These are phyloP conservation scores for Neodiprion fabricii DNA, from an alignment of 1,140 invertebrate species.

Conservation along the genomic window DNA sequence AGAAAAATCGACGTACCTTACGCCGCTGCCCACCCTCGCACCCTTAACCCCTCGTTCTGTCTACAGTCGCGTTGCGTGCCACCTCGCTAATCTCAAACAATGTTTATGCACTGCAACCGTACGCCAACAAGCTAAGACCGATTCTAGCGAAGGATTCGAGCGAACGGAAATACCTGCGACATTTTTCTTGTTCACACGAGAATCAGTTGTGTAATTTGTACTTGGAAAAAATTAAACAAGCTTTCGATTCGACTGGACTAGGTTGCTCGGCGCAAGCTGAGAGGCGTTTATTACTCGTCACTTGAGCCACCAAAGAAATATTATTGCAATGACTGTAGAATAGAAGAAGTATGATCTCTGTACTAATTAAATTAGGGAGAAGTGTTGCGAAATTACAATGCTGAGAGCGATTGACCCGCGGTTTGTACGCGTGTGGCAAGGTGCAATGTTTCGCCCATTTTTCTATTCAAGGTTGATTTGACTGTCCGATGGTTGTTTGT, in stretches of 20 bases:
- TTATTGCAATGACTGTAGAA: too few species aligned
- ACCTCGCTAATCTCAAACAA: conserved; percentile 45
- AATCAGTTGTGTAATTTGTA: background rate
- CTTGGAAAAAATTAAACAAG: too few species aligned
- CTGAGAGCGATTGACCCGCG: too few species aligned
- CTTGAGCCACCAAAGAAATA: too few species aligned
- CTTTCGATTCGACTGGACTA: background rate
- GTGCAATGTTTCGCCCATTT: background rate
- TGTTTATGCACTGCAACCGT: conserved; percentile 48
- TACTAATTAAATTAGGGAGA: too few species aligned
- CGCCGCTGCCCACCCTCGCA: conserved; percentile 17
- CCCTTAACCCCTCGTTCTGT: conserved; percentile 18
- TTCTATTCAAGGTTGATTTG: background rate
- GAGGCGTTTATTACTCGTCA: background rate
- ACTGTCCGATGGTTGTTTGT: background rate
- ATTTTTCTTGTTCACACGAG: background rate
- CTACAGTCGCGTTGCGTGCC: conserved; percentile 38
- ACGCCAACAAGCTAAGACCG: conserved; percentile 45
- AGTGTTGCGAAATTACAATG: too few species aligned
- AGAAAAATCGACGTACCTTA: conserved; percentile 55
- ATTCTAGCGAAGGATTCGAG: conserved; percentile 43
- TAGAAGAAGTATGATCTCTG: too few species aligned
- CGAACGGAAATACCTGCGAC: conserved; percentile 25
- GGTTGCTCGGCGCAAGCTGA: background rate
- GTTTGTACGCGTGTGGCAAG: background rate